A percentile compares a stretch with the other conserved stretches of the same genome.
These are phyloP conservation scores for Belonocnema kinseyi DNA, from an alignment of 1,140 invertebrate genomes.

Conservation along the genomic window DNA sequence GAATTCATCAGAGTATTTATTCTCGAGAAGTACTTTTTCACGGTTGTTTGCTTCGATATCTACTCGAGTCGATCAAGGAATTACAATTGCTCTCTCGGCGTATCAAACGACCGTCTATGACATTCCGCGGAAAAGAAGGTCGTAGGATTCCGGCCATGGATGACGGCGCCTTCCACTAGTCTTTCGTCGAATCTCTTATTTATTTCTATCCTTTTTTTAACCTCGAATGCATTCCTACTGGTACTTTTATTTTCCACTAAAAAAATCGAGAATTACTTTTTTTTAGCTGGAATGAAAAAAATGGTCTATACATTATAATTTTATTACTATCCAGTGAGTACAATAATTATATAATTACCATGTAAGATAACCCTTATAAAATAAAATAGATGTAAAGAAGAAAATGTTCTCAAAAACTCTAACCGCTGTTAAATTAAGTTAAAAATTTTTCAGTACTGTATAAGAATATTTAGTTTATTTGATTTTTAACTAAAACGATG, in stretches of 20 bases:
- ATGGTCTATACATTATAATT: too few species aligned
- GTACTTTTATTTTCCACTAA: conserved; percentile 1
- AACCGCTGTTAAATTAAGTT: too few species aligned
- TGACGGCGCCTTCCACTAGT: conserved; percentile 7
- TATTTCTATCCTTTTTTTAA: background rate
- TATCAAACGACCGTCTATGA: conserved; percentile 6
- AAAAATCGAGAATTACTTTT: background rate
- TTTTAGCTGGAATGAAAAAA: background rate
- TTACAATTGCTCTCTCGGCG: conserved; percentile 25
- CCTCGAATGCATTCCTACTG: background rate
- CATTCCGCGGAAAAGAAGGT: conserved; percentile 29
- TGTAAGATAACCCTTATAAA: too few species aligned
- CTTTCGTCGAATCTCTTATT: conserved; percentile 26
- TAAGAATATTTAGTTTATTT: too few species aligned
- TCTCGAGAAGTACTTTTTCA: conserved; percentile 17
- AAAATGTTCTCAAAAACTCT: too few species aligned
- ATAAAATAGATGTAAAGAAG: too few species aligned
- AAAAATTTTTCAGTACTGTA: too few species aligned
- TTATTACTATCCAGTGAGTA: too few species aligned
- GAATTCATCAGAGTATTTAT: background rate
- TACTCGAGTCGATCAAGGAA: conserved; percentile 15
- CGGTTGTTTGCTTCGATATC: background rate
- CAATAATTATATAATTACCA: too few species aligned
- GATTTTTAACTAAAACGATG: too few species aligned
- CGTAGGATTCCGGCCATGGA: conserved; percentile 13